Evolutionary conservation across 2,113 vertebrate genomes (phyloP), one percentile per base, ranked within the genome.

Genomic region (Rutilus rutilus): DNA sequence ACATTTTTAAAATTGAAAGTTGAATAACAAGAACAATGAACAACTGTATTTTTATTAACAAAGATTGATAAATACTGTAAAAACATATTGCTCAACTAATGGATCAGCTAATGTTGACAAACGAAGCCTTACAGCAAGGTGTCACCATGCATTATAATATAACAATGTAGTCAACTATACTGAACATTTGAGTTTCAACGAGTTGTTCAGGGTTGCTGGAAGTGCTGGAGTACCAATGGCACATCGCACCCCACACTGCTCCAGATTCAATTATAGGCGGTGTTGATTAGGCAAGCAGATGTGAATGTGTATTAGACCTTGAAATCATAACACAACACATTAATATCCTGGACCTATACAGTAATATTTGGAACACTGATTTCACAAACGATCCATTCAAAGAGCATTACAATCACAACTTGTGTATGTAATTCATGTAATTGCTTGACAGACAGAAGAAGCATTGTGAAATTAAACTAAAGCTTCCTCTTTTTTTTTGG

Each of bases 401-500:
- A 50, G n/a, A 25, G 57, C 64, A 71, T 33, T 36, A 75, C 15
- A 4, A 6, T 59, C 21, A 39, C n/a, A 73, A 25, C 81, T 52
- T 59, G 65, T 11, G 27, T 17, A 73, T n/a, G 45, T 11, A 57
- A 57, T 57, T 21, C 21, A 17, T 14, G 42, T 69, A 79, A 65
- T 50, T 57, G 54, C 45, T 86, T 78, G 84, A 89, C 86, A 80
- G 85, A 85, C 86, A 88, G 59, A 65, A 57, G 74, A 78, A 45
- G 74, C 59, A 71, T 67, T 57, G 57, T 42, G 74, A 85, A 86
- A 82, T 71, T 74, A 78, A 86, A 86, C 83, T 80, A 86, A 85
- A 81, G 84, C 67, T 59, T 78, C 33, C 65, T 79, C 4, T 52
- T 5, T 83, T 5, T 83, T 87, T 90, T 86, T 83, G 88, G 92